phyloP scores from a whole-genome alignment of 37 sponge, comb jelly and placozoan species.

The Lycopodina hypogea region DNA sequence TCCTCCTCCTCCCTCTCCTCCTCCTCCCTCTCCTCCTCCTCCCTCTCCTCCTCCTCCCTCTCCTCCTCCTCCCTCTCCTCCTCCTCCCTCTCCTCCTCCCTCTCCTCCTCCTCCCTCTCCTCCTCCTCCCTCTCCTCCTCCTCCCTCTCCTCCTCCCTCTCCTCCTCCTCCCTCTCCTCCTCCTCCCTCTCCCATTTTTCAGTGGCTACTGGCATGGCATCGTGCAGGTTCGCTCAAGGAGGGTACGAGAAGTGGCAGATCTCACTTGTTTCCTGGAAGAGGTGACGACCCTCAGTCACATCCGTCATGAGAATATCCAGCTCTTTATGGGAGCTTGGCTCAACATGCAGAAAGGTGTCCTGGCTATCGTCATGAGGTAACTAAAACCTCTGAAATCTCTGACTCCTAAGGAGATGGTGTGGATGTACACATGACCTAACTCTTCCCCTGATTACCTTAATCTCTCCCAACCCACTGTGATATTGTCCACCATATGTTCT shows the following conservation, averaged over 20 bases:
- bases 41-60: background rate
- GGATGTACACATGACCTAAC: background rate
- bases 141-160: background rate
- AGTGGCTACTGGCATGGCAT: constrained; percentile 78
- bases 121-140: background rate
- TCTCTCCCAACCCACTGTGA: background rate
- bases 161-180: background rate
- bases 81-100: background rate
- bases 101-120: background rate
- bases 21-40: background rate
- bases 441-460: background rate
- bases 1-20: background rate
- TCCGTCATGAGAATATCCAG: constrained; percentile 75
- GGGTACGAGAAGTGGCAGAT: constrained; percentile 19
- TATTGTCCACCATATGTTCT: background rate
- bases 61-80: background rate
- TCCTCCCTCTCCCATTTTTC: background rate
- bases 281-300: constrained; percentile 51
- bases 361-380: constrained; percentile 65
- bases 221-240: constrained; percentile 42
- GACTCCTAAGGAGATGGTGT: background rate
- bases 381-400: too few relatives aligned
- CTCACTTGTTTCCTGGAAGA: constrained; percentile 35
- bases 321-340: constrained; percentile 73
- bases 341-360: constrained; percentile 9